Evolutionary conservation across 2,888 invertebrate genomes (phyloP), one percentile per base, ranked within the genome.

Genomic region (Ophion ventricosus): DNA sequence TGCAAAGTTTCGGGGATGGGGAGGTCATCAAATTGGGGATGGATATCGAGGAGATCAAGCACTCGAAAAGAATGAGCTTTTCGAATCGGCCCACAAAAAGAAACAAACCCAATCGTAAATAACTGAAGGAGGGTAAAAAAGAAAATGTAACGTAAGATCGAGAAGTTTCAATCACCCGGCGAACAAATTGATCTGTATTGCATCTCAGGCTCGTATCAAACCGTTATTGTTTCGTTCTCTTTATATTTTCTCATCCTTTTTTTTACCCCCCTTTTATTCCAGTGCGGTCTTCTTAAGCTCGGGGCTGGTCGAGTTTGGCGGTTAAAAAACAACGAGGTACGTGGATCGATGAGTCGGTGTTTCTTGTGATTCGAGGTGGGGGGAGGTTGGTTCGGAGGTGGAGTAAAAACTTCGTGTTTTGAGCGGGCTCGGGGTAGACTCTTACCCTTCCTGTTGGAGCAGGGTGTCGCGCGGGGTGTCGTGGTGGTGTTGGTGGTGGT

Each of bases 371-470:
- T 76, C 76, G 66, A 76, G 66, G 57, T 56, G 75, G 56, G 25
- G 49, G 11, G 23, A 35, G 67, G 49, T 61, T 61, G 7, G 49
- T 49, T 25, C 63, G 76, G 67, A 67, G 76, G 76, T 76, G 76
- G 76, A 76, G 67, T 54, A 78, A 78, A 78, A 78, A 70, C 70
- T 75, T 85, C 87, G 88, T 89, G 87, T 90, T 81, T 89, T 85
- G 90, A 91, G 88, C 89, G 92, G 93, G 90, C 90, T 85, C 90
- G 93, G 92, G 93, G 93, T 92, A 92, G 93, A 93, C 92, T 93
- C 93, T 93, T 93, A 93, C 93, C 93, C 93, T 93, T 93, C 93
- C 92, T 93, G 93, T 89, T 92, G 93, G 93, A 93, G 93, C 93
- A 93, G 93, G 93, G 93, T 93, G 93, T 93, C 93, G 92, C 92